Evolutionary conservation across 2,888 invertebrate genomes (phyloP).

Genomic region (Perithous albicinctus): DNA sequence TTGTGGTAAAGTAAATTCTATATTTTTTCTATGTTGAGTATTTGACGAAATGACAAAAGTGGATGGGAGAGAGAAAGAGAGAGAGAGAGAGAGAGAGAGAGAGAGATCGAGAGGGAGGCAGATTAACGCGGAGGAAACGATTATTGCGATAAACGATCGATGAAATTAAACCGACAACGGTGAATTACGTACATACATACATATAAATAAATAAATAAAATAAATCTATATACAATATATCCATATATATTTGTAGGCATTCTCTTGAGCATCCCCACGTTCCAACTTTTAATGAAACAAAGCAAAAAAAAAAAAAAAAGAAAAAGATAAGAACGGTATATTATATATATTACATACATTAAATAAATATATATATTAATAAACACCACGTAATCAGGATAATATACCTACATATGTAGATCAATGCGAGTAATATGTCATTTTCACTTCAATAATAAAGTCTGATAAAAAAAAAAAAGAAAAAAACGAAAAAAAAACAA

Average conservation of each 20-base stretch:
- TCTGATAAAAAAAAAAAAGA: slow-evolving; percentile 37
- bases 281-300: slow-evolving; percentile 74
- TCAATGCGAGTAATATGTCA: slow-evolving; percentile 76
- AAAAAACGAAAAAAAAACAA: background rate
- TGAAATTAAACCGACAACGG: slow-evolving; percentile 61
- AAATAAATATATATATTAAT: slow-evolving; percentile 50
- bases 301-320: slow-evolving; percentile 26
- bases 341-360: slow-evolving; percentile 64
- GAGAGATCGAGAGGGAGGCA: slow-evolving; percentile 1
- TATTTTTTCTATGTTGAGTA: slow-evolving; percentile 85
- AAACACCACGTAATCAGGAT: slow-evolving; percentile 62
- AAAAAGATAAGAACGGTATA: slow-evolving; percentile 42
- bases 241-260: slow-evolving; percentile 81
- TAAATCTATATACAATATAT: slow-evolving; percentile 70
- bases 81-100: background rate
- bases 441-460: slow-evolving; percentile 74
- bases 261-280: slow-evolving; percentile 81
- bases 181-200: slow-evolving; percentile 71
- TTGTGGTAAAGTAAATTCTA: slow-evolving; percentile 83
- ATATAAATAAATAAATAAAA: slow-evolving; percentile 69
- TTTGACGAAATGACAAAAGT: slow-evolving; percentile 73
- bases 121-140: slow-evolving; percentile 20
- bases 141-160: slow-evolving; percentile 46
- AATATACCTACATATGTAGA: slow-evolving; percentile 73
- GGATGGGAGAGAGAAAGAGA: slow-evolving; percentile 59